Evolutionary conservation across 1,140 invertebrate species (phyloP), one percentile per base, ranked within the genome.

Genomic region (Nasonia longicornis): DNA sequence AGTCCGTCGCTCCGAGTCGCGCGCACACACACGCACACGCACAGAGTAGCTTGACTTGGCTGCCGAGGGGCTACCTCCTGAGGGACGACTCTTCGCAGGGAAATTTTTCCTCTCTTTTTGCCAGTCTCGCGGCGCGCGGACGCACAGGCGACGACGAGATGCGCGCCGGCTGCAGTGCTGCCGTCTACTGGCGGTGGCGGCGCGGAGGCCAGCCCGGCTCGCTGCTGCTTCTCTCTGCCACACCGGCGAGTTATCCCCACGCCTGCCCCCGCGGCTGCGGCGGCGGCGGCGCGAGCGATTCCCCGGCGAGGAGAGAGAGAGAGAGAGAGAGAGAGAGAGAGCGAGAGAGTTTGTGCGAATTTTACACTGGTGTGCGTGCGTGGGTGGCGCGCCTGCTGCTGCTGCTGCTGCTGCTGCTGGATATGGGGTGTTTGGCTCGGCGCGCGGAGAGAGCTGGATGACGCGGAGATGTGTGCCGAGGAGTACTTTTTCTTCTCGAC

Each of bases 131-230:
- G 79, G 82, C 74, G 66, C 58, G 83, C 84, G 69, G 82, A 42
- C 29, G 48, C 29, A 35, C 83, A 82, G 81, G 83, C 63, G 79
- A 83, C 82, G 82, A 67, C 77, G 87, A 88, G 89, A 89, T 89
- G 87, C 87, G 87, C 88, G 86, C 88, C 86, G 86, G 85, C 85
- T 89, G 88, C 89, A 90, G 90, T 90, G 90, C 90, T 90, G 90
- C 90, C 89, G 89, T 87, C 90, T 91, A 90, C 89, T 90, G 90
- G 89, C 75, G 74, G 3, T 20, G 16, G 11, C 42, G 29, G 11
- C 76, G 70, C 70, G 72, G 77, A 77, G 70, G 75, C 77, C 64
- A 77, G 81, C 58, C 31, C 80, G 48, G 26, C 64, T 16, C 76
- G 63, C 42, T 72, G 66, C 70, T 64, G 31, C 31, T 35, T 72